Base-by-base conservation (phyloP, 1,140 invertebrate genomes). In the Eupeodes corollae region DNA sequence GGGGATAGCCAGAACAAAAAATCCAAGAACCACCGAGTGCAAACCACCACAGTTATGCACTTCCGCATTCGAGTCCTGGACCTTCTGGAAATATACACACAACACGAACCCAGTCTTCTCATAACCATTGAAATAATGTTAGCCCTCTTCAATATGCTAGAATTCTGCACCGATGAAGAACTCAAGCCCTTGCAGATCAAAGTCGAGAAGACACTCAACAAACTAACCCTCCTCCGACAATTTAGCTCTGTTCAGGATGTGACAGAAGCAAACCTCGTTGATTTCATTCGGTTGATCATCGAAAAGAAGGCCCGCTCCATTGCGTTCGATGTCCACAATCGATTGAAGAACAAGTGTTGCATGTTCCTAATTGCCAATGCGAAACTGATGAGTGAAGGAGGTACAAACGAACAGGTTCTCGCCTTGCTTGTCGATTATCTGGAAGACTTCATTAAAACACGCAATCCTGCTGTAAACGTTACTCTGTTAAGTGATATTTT, bases 61-160 rank as follows among this genome's bases (percentile, higher is more conserved):
- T 85, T 84, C 50, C 70, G 83, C 47, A 76, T 79, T 15, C 71
- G 81, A 52, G 80, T 79, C 19, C 70, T 84, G 40, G 83, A 85
- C 72, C 70, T 86, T 13, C 63, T 85, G 13, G 78, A 84, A 50
- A 80, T 77, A 48, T 84, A 84, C 61, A 56, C 84, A 35, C 79
- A 83, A 48, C 79, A 77, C 44, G 73, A 74, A 38, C 79, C 81
- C 6, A 71, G 76, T 2, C 77, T 86, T 76, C 70, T 76, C 34
- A 66, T 81, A 14, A 73, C 74, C 32, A 57, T 85, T n/a, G 77
- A 79, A 48, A 79, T 84, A 69, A 74, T 85, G 35, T 64, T 78
- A 1, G 77, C 81, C 0, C 56, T 86, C 1, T 79, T 80, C 26
- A 71, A 76, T 49, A 70, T 77, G 44, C 55, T 85, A 2, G 80